phyloP scores from a whole-genome alignment of 1,140 invertebrate species.

The Lethocerus indicus region DNA sequence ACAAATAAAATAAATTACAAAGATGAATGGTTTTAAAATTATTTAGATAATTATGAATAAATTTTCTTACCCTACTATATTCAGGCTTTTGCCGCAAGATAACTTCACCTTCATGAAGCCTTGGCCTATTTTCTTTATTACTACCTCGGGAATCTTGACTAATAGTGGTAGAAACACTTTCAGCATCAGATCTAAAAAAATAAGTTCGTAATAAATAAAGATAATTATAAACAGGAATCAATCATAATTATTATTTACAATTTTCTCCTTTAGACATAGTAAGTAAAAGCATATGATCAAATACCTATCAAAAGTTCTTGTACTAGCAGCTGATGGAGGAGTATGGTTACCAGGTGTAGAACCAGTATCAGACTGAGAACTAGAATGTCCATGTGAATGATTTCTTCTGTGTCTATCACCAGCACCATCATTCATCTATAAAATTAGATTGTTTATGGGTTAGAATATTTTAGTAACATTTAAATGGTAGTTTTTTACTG shows the following conservation, averaged over 20 bases:
- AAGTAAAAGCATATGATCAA: neutral
- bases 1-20: slow-evolving; percentile 4
- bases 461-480: too few relatives aligned
- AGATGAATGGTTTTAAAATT: slow-evolving; percentile 3
- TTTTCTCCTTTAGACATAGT: neutral
- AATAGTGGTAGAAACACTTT: slow-evolving; percentile 62
- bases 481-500: neutral
- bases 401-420: slow-evolving; percentile 5
- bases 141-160: slow-evolving; percentile 58
- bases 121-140: slow-evolving; percentile 36
- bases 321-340: slow-evolving; percentile 21
- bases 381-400: slow-evolving; percentile 15
- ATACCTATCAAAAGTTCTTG: slow-evolving; percentile 20
- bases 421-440: neutral
- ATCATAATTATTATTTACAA: neutral
- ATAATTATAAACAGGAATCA: slow-evolving; percentile 1
- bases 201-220: neutral
- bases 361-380: slow-evolving; percentile 19
- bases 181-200: slow-evolving; percentile 44
- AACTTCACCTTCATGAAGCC: slow-evolving; percentile 18
- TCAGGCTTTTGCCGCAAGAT: slow-evolving; percentile 39
- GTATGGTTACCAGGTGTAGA: slow-evolving; percentile 21
- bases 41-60: slow-evolving; percentile 3
- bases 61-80: slow-evolving; percentile 21
- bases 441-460: neutral